Evolutionary conservation across 2,113 vertebrate species (phyloP).

Genomic region (Peromyscus californicus): DNA sequence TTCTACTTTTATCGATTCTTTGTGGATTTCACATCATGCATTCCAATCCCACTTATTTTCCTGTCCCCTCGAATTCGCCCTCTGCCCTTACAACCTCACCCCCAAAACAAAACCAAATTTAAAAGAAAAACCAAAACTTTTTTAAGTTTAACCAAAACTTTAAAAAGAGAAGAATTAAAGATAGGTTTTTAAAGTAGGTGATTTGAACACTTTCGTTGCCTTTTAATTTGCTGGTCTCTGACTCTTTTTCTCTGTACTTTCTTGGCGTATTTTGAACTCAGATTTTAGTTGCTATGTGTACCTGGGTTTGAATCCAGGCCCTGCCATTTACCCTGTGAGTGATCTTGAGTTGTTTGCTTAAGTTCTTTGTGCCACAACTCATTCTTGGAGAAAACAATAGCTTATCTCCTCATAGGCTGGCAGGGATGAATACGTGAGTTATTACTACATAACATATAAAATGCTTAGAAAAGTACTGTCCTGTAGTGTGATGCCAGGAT

Average conservation of each 20-base stretch:
- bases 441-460: background rate
- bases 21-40: too few species aligned
- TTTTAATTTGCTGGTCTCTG: background rate
- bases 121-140: too few species aligned
- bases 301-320: background rate
- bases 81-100: too few species aligned
- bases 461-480: background rate
- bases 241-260: background rate
- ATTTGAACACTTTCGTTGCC: constrained; percentile 1
- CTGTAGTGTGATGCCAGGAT: background rate
- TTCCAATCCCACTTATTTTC: too few species aligned
- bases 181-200: constrained; percentile 4
- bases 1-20: too few species aligned
- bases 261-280: background rate
- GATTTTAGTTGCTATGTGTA: background rate
- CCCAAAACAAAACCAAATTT: too few species aligned
- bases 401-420: background rate
- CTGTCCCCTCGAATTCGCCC: too few species aligned
- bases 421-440: background rate
- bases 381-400: constrained; percentile 28
- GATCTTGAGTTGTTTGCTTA: background rate
- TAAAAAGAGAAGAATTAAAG: too few species aligned
- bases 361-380: background rate
- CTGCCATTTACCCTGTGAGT: background rate
- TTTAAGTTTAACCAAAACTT: too few species aligned